Evolutionary conservation across 2,113 vertebrate species (phyloP).

Genomic region (Pagrus major): DNA sequence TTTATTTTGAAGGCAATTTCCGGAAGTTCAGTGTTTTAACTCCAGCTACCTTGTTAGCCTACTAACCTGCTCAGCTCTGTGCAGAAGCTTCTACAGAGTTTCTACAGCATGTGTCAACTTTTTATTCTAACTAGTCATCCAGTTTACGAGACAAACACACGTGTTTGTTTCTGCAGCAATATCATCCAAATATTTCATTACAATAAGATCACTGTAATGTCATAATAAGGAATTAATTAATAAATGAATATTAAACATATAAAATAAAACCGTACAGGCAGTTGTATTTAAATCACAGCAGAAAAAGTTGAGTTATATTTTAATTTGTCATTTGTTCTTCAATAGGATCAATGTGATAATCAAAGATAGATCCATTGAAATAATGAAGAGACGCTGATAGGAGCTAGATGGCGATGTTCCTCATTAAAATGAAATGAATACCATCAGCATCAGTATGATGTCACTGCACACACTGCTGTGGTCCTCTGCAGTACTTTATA

Average conservation of each 20-base stretch:
- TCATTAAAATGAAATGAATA: not conserved
- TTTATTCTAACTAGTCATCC: not conserved
- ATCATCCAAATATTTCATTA: not conserved
- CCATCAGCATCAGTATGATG: not conserved
- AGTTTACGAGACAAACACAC: not conserved
- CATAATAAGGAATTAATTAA: too few relatives aligned
- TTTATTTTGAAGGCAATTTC: constrained; percentile 34
- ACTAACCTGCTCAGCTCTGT: not conserved
- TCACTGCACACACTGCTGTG: not conserved
- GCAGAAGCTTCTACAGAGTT: not conserved
- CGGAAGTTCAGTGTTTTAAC: not conserved
- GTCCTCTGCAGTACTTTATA: not conserved
- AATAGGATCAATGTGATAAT: not conserved
- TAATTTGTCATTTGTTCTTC: not conserved
- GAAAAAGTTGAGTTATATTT: not conserved
- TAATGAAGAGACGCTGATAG: not conserved
- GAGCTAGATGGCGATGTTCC: constrained; percentile 35
- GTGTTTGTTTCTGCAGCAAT: not conserved
- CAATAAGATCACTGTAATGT: not conserved
- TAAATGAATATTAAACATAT: too few relatives aligned
- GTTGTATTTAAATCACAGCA: not conserved
- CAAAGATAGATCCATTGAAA: not conserved
- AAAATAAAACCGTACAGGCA: not conserved
- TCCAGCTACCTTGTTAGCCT: too few relatives aligned
- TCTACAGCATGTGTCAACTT: not conserved